phyloP scores from a whole-genome alignment of 2,113 vertebrate species.

The Amphiprion ocellaris region DNA sequence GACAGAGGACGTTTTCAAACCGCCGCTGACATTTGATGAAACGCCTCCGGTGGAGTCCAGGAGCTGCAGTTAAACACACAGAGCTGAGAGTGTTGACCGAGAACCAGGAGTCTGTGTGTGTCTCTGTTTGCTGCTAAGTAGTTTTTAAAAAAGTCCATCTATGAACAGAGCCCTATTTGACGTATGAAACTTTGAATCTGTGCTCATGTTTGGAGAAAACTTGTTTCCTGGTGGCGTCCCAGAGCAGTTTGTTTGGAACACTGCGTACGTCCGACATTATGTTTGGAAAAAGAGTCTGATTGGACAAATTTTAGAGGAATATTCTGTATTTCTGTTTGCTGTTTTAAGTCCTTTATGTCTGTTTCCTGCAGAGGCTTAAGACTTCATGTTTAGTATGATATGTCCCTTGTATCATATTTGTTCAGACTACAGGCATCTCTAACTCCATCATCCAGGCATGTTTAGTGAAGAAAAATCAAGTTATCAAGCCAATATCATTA shows the following conservation, averaged over 20 bases:
- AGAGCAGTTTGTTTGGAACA: conserved; percentile 5
- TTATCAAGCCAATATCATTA: too few relatives aligned
- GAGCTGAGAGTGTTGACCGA: conserved; percentile 66
- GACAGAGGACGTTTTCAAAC: conserved; percentile 72
- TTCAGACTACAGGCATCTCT: too few relatives aligned
- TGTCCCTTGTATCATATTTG: too few relatives aligned
- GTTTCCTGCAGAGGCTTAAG: too few relatives aligned
- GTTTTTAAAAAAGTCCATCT: conserved; percentile 30
- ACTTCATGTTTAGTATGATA: too few relatives aligned
- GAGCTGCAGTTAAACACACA: conserved; percentile 67
- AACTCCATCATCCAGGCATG: too few relatives aligned
- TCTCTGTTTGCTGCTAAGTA: conserved; percentile 46
- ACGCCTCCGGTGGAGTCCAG: conserved; percentile 58
- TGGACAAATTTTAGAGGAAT: too few relatives aligned
- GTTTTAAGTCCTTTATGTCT: too few relatives aligned
- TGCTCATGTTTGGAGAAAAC: conserved; percentile 21
- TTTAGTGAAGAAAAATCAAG: too few relatives aligned
- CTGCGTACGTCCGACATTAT: neutral
- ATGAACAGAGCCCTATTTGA: conserved; percentile 54
- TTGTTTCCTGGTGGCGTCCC: neutral
- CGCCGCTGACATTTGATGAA: conserved; percentile 68
- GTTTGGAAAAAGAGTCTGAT: too few relatives aligned
- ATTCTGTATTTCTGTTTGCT: too few relatives aligned
- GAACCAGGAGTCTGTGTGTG: conserved; percentile 45
- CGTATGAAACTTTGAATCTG: conserved; percentile 37